A percentile compares a stretch with the other conserved stretches of the same genome.
Conservation (phyloP, 2,888 invertebrate genomes). For the Hoplodrina ambigua region DNA sequence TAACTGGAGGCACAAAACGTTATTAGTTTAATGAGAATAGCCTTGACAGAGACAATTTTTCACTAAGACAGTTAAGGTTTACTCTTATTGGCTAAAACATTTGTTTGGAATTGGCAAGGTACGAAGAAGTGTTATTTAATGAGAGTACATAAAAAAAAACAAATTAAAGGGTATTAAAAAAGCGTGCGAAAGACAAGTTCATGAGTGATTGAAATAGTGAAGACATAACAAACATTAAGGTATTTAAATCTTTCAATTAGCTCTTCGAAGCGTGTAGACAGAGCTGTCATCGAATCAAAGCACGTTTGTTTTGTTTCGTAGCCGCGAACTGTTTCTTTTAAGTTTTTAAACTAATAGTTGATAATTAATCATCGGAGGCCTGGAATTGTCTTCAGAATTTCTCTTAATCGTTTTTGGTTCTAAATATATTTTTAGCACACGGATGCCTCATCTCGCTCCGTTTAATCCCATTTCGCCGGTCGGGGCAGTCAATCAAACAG, state of each 20-base stretch:
- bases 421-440: constrained; percentile 15
- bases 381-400: constrained; percentile 17
- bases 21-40: constrained; percentile 55
- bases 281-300: constrained; percentile 62
- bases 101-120: constrained; percentile 34
- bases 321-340: constrained; percentile 12
- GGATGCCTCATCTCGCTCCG: background rate
- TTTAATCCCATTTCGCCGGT: constrained; percentile 17
- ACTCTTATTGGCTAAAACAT: constrained; percentile 27
- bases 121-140: constrained; percentile 18
- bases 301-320: constrained; percentile 53
- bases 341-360: constrained; percentile 16
- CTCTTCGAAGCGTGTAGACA: constrained; percentile 59
- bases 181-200: constrained; percentile 25
- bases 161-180: constrained; percentile 19
- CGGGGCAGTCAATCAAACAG: constrained; percentile 42
- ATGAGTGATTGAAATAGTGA: constrained; percentile 24
- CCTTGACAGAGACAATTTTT: constrained; percentile 61
- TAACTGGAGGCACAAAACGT: constrained; percentile 44
- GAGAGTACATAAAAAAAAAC: constrained; percentile 6
- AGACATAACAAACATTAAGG: constrained; percentile 43
- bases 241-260: constrained; percentile 64
- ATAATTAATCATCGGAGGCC: constrained; percentile 24
- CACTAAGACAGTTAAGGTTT: constrained; percentile 49
- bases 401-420: constrained; percentile 10